Evolutionary conservation across 2,797 vertebrate genomes (phyloP), one percentile per base, ranked within the genome.

Genomic region (Rachycentron canadum): DNA sequence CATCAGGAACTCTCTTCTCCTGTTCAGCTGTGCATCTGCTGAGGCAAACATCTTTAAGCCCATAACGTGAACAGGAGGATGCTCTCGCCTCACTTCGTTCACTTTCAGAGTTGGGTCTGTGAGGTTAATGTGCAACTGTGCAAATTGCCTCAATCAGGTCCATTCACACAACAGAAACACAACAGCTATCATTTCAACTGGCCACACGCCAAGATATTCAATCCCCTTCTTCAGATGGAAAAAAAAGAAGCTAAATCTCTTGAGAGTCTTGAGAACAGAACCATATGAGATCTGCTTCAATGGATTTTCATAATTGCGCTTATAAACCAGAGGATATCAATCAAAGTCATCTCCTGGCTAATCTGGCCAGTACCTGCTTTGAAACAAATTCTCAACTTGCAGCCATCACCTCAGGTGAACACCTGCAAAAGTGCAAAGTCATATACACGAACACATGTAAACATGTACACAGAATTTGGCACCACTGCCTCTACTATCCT

Each of bases 361-460:
- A 61, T 47, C 50, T 52, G 41, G 52, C 60, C 19, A 49, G 53
- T 53, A 68, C 67, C 49, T 52, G 49, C 53, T 72, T 65, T 34
- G 36, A 62, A 14, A 8, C 62, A 32, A 61, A 55, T 74, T 40
- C 43, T 56, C 61, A 73, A 69, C 45, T 58, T 34, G 34, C 36
- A 77, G 55, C 61, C 34, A 41, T 80, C 59, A 85, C 53, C 23
- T 74, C 2, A n/a, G 49, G 45, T 50, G 69, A 81, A 92, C 86
- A 92, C 80, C 83, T 93, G 86, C 73, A 82, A 72, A 81, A 73
- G 69, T 36, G 57, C 61, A 72, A 64, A 69, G 62, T 66, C 73
- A 73, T 53, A 79, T 57, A 49, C 21, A 78, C 50, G 83, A 78
- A 64, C 82, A 81, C 68, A 69, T 59, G 74, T 56, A 82, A 53